Evolutionary conservation across 2,888 invertebrate genomes (phyloP).

Genomic region (Thyatira batis): DNA sequence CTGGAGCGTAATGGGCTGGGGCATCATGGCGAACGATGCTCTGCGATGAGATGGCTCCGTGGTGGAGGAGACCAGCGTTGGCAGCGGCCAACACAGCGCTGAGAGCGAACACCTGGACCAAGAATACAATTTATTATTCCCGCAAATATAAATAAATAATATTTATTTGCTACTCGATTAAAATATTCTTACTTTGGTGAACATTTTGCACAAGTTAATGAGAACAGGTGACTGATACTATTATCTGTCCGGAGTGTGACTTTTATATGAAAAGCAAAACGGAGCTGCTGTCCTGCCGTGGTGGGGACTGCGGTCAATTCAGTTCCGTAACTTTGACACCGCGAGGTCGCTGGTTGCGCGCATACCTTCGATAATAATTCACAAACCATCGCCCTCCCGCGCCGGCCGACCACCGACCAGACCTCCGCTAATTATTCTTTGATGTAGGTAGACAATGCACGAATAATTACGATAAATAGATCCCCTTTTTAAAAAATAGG

Average conservation of each 20-base stretch:
- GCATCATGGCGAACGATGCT: conserved; percentile 75
- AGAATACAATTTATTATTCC: conserved; percentile 11
- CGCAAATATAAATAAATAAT: conserved; percentile 12
- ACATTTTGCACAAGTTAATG: conserved; percentile 79
- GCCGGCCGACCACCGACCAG: conserved; percentile 25
- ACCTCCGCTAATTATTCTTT: conserved; percentile 32
- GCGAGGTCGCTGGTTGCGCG: conserved; percentile 68
- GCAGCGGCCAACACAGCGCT: conserved; percentile 77
- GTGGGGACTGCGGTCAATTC: conserved; percentile 74
- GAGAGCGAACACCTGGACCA: conserved; percentile 65
- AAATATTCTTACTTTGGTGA: conserved; percentile 72
- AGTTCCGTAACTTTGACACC: conserved; percentile 82
- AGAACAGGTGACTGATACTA: conserved; percentile 79
- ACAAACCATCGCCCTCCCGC: conserved; percentile 48
- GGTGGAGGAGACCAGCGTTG: conserved; percentile 81
- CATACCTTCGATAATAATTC: conserved; percentile 60
- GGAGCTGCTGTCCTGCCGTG: conserved; percentile 67
- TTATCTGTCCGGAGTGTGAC: conserved; percentile 70
- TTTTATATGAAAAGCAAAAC: conserved; percentile 81
- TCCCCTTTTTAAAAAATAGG: conserved; percentile 36
- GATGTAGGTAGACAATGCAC: conserved; percentile 40
- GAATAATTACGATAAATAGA: conserved; percentile 44
- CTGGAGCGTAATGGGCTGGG: conserved; percentile 55
- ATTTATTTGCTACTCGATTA: conserved; percentile 3
- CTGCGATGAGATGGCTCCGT: conserved; percentile 76